A percentile compares a stretch with the other conserved stretches of the same genome.
These are phyloP conservation scores for Nomada flava DNA, from an alignment of 2,888 invertebrate genomes.

Conservation along the genomic window DNA sequence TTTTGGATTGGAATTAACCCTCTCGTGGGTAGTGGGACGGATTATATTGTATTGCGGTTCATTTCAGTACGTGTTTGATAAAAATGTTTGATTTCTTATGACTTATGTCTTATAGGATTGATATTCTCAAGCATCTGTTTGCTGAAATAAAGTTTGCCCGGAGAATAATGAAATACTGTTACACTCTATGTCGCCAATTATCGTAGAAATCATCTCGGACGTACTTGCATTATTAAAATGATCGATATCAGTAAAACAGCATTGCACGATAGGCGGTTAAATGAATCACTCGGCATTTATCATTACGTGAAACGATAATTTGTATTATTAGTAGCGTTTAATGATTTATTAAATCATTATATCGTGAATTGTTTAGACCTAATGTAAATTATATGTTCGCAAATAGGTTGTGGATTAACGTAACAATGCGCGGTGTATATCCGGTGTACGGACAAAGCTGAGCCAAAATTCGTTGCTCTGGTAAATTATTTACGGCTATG, in stretches of 20 bases:
- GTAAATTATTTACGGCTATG: conserved; percentile 27
- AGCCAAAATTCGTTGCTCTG: background rate
- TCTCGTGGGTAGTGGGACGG: too few species aligned
- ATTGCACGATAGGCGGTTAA: conserved; percentile 24
- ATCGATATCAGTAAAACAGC: conserved; percentile 18
- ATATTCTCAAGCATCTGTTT: too few species aligned
- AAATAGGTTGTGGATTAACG: conserved; percentile 12
- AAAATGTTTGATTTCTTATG: too few species aligned
- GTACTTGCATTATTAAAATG: conserved; percentile 24
- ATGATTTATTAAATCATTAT: conserved; percentile 32
- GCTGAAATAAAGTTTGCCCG: background rate
- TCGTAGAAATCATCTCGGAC: background rate
- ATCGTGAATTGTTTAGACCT: conserved; percentile 13
- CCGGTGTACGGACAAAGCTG: background rate
- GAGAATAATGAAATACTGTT: background rate
- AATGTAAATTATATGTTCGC: conserved; percentile 27
- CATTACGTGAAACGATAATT: conserved; percentile 31
- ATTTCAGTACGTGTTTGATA: too few species aligned
- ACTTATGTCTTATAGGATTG: too few species aligned
- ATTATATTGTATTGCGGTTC: too few species aligned
- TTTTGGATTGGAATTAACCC: too few species aligned
- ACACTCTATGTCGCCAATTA: background rate
- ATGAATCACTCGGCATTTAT: conserved; percentile 28
- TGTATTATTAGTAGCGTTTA: conserved; percentile 34
- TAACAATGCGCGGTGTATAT: conserved; percentile 1